Conservation (phyloP, 2,888 invertebrate species). For the Eubasilissa splendida region DNA sequence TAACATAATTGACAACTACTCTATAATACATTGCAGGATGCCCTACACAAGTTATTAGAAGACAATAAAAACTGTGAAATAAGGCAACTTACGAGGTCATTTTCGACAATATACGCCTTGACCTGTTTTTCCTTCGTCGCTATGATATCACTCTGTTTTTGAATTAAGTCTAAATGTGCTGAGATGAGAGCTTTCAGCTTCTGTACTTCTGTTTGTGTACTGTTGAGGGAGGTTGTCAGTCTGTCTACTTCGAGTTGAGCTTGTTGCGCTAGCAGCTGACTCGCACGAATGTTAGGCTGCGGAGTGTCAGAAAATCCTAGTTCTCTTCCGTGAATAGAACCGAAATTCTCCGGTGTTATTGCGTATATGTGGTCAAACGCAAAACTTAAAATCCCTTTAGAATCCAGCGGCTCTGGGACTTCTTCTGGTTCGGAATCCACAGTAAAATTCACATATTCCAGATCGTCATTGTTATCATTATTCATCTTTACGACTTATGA, state of each 20-base stretch:
- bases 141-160: slow-evolving; percentile 90
- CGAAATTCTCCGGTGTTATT: slow-evolving; percentile 57
- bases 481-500: slow-evolving; percentile 4
- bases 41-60: not conserved
- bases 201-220: slow-evolving; percentile 72
- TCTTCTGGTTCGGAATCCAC: slow-evolving; percentile 16
- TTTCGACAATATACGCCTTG: slow-evolving; percentile 81
- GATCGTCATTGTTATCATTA: slow-evolving; percentile 11
- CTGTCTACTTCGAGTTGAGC: slow-evolving; percentile 30
- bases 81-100: slow-evolving; percentile 78
- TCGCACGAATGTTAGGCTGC: not conserved
- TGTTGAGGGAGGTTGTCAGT: slow-evolving; percentile 15
- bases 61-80: not conserved
- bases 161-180: slow-evolving; percentile 89
- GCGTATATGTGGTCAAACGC: slow-evolving; percentile 84
- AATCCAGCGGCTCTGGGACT: not conserved
- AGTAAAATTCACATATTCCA: slow-evolving; percentile 6
- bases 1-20: not conserved
- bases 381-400: slow-evolving; percentile 73
- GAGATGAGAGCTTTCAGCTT: slow-evolving; percentile 85
- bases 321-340: slow-evolving; percentile 60
- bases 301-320: not conserved
- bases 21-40: no score
- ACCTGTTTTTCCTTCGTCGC: slow-evolving; percentile 85
- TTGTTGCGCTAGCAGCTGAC: slow-evolving; percentile 54